Conservation (phyloP, 2,888 invertebrate genomes). For the Strigamia crassipes region DNA sequence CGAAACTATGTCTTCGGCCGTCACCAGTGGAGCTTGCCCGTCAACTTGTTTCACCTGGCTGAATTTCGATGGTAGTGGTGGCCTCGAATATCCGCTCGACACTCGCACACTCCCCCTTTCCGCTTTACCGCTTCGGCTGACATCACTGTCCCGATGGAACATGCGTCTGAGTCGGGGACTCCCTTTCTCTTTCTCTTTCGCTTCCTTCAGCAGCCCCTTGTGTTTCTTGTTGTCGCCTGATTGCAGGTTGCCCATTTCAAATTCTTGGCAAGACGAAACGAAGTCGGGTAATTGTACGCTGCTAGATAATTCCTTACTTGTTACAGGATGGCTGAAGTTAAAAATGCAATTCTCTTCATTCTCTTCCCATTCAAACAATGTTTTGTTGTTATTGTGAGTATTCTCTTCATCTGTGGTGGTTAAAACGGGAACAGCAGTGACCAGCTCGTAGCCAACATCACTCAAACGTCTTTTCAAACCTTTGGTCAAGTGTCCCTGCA, state of each 20-base stretch:
- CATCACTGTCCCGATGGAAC: conserved; percentile 44
- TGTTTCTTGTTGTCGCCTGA: conserved; percentile 43
- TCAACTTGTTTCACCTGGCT: neutral
- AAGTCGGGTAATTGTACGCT: neutral
- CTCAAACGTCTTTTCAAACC: conserved; percentile 1
- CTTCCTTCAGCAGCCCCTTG: conserved; percentile 44
- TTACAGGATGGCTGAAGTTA: neutral
- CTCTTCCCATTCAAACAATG: neutral
- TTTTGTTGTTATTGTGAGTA: neutral
- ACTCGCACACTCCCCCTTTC: neutral
- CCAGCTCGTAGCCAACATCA: conserved; percentile 28
- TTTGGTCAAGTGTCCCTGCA: neutral
- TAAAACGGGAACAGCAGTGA: conserved; percentile 41
- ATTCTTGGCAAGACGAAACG: neutral
- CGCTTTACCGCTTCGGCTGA: conserved; percentile 32
- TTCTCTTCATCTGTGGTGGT: conserved; percentile 41
- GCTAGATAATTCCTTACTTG: neutral
- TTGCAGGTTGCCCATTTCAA: conserved; percentile 45
- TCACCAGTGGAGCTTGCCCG: neutral
- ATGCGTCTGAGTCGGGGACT: conserved; percentile 45
- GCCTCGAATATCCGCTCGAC: conserved; percentile 7
- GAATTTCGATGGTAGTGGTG: neutral
- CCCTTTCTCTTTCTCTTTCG: conserved; percentile 43
- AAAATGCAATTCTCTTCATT: neutral
- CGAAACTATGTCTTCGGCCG: neutral